Evolutionary conservation across 2,888 invertebrate genomes (phyloP).

Genomic region (Drosophila atripex): DNA sequence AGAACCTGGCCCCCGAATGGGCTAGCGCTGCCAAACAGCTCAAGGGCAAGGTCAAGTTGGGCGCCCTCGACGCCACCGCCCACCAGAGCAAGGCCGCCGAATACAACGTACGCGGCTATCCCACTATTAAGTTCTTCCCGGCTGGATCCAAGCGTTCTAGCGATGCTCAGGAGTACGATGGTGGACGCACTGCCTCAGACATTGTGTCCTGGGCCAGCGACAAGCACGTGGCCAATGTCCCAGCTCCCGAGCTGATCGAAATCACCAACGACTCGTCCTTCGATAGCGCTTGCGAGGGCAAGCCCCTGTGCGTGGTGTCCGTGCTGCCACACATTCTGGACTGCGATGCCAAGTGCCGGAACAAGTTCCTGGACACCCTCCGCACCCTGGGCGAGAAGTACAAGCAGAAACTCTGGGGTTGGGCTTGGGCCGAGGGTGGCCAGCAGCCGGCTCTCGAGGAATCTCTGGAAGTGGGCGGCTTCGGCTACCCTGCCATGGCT

Average conservation of each 20-base stretch:
- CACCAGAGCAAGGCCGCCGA: slow-evolving; percentile 91
- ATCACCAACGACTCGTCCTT: slow-evolving; percentile 86
- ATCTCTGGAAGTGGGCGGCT: slow-evolving; percentile 96
- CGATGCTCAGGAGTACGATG: slow-evolving; percentile 93
- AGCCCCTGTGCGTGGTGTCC: slow-evolving; percentile 95
- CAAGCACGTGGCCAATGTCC: slow-evolving; percentile 93
- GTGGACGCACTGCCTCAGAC: slow-evolving; percentile 94
- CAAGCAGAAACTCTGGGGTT: slow-evolving; percentile 98
- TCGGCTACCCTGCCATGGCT: slow-evolving; percentile 99
- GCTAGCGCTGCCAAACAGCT: slow-evolving; percentile 96
- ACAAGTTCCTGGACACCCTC: slow-evolving; percentile 91
- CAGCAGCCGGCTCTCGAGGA: slow-evolving; percentile 93
- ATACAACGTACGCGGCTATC: slow-evolving; percentile 96
- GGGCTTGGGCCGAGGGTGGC: slow-evolving; percentile 98
- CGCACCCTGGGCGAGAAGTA: slow-evolving; percentile 93
- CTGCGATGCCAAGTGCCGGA: slow-evolving; percentile 96
- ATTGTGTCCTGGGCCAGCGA: slow-evolving; percentile 96
- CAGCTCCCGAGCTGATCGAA: slow-evolving; percentile 94
- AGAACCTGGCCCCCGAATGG: slow-evolving; percentile 98
- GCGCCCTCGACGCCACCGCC: slow-evolving; percentile 97
- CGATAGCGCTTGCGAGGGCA: slow-evolving; percentile 91
- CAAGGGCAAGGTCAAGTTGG: slow-evolving; percentile 98
- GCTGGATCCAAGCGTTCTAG: slow-evolving; percentile 90
- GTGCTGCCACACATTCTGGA: slow-evolving; percentile 97
- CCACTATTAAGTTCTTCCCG: slow-evolving; percentile 96